Evolutionary conservation across 2,797 vertebrate species (phyloP).

Genomic region (Caiman crocodilus): DNA sequence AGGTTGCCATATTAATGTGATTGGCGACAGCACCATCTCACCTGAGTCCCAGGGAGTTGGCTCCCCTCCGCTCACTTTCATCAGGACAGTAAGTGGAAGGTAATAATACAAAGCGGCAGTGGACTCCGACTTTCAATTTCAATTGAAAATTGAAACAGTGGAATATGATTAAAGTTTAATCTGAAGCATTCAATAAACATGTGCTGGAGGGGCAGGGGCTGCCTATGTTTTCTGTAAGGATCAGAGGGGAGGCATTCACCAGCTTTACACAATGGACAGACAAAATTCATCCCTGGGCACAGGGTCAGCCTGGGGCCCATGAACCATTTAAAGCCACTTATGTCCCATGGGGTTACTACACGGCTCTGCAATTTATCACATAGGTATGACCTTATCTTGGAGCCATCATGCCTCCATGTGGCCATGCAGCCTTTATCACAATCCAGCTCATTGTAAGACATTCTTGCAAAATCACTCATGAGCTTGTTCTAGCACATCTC

Average conservation of each 20-base stretch:
- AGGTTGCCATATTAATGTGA: conserved; percentile 39
- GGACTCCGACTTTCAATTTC: conserved; percentile 69
- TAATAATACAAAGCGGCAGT: conserved; percentile 56
- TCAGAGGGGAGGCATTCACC: background rate
- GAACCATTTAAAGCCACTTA: background rate
- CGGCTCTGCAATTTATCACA: background rate
- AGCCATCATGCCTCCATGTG: background rate
- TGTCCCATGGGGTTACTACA: background rate
- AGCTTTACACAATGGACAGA: background rate
- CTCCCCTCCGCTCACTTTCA: conserved; percentile 51
- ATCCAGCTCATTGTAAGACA: background rate
- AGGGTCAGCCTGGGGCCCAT: background rate
- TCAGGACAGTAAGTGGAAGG: conserved; percentile 62
- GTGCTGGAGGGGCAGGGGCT: conserved; percentile 1
- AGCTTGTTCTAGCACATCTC: background rate
- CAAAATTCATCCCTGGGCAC: background rate
- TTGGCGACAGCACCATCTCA: conserved; percentile 35
- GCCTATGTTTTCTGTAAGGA: background rate
- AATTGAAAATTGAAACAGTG: conserved; percentile 74
- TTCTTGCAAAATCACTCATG: background rate
- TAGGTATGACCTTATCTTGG: background rate
- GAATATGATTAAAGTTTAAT: conserved; percentile 76
- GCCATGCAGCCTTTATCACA: background rate
- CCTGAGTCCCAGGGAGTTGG: conserved; percentile 40
- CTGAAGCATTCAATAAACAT: conserved; percentile 73